phyloP scores from a whole-genome alignment of 2,797 vertebrate species.

The Sardinella longiceps region DNA sequence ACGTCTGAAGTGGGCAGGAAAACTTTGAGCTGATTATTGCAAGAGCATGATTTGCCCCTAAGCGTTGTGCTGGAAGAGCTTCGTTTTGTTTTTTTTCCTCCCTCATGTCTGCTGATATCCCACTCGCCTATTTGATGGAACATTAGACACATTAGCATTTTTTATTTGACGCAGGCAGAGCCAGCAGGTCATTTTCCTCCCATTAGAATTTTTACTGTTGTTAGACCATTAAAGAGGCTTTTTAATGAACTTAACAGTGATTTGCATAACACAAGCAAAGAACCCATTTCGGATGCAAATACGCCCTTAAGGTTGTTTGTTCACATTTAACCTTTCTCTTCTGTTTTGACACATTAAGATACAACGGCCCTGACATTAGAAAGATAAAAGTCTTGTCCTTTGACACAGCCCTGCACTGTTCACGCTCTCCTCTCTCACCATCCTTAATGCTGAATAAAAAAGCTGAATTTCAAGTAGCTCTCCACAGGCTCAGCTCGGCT shows the following conservation, averaged over 20 bases:
- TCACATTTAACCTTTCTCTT: not conserved
- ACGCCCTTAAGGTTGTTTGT: not conserved
- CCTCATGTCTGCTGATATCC: not conserved
- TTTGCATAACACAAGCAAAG: constrained; percentile 14
- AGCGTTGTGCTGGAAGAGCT: not conserved
- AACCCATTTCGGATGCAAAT: not conserved
- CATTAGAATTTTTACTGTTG: not conserved
- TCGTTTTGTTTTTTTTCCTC: no score
- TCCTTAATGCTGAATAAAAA: not conserved
- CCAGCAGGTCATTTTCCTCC: not conserved
- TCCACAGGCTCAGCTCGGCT: no score
- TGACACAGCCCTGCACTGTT: not conserved
- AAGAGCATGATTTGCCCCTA: not conserved
- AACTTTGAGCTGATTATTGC: not conserved
- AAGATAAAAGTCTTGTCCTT: not conserved
- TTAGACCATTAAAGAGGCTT: not conserved
- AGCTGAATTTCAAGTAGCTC: not conserved
- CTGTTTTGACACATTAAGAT: not conserved
- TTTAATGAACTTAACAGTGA: constrained; percentile 11
- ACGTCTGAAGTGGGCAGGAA: not conserved
- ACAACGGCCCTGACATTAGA: not conserved
- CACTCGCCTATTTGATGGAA: not conserved
- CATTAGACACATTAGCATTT: constrained; percentile 13
- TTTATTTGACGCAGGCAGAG: not conserved
- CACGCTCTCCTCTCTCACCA: not conserved